Base-by-base conservation (phyloP, 2,113 vertebrate species). In the Eptesicus fuscus region DNA sequence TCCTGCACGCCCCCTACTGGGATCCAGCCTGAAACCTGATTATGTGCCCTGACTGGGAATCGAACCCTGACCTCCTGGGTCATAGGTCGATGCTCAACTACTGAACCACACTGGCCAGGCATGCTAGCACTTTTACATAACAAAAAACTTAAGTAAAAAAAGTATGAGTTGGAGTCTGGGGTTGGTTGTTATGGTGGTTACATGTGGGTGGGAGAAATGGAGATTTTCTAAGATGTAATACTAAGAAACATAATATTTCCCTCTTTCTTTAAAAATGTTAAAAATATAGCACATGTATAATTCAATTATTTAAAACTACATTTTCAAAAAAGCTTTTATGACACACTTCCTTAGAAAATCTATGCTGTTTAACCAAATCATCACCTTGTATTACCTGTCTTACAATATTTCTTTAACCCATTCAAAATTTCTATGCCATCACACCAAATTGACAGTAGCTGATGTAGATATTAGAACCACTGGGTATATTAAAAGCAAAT, bases 341-440 rank as follows among this genome's bases (percentile, higher is more conserved):
- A 92, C 56, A 49, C 37, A 65, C n/a, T 88, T 94, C 37, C 65
- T 76, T 77, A 51, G 80, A 88, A 90, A 94, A 90, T 63, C 22
- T 88, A 25, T 70, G 30, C 77, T 79, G 20, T 83, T 83, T 42
- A 88, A 79, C n/a, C 51, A 95, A 85, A 80, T 73, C 56, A 71
- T 67, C 63, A 77, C 61, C 14, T 85, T 70, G 22, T 74, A 82
- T 70, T 78, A 93, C 12, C 49, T 70, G 8, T 76, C 17, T 91
- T 93, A 53, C 92, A 91, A 89, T 47, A 80, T 17, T 94, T 94
- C 59, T 83, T 86, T 71, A 83, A 91, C 35, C 65, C 56, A 90
- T 49, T 95, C 61, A 78, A 83, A 95, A 65, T 25, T 47, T 78
- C 82, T 76, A 40, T 22, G 23, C 42, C 9, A 40, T 83, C 22